Conservation (phyloP, 2,797 vertebrate genomes). For the Buphagus erythrorhynchus region DNA sequence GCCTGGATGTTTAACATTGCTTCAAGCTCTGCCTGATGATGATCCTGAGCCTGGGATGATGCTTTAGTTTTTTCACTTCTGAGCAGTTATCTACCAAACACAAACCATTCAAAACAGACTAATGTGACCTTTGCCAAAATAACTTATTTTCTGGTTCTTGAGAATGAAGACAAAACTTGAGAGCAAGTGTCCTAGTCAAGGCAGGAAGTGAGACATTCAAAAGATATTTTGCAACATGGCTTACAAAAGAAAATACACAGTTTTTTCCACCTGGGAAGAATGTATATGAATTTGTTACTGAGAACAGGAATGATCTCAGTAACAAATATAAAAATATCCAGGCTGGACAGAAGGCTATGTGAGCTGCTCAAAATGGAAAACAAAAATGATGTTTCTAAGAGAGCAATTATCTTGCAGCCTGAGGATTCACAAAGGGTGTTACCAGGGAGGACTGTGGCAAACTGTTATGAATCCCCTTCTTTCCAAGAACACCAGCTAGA, state of each 20-base stretch:
- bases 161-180: neutral
- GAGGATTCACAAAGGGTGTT: neutral
- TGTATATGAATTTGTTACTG: neutral
- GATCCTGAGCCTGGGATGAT: neutral
- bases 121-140: neutral
- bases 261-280: neutral
- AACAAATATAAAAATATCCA: neutral
- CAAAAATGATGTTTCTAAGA: neutral
- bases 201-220: neutral
- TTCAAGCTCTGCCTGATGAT: neutral
- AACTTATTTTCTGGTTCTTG: neutral
- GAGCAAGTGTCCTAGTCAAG: neutral
- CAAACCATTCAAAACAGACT: neutral
- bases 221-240: neutral
- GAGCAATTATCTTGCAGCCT: neutral
- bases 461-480: neutral
- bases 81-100: neutral
- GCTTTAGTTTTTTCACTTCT: neutral
- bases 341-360: neutral
- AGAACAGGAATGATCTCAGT: neutral
- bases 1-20: neutral
- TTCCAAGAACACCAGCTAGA: neutral
- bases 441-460: neutral
- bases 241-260: neutral
- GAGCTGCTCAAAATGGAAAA: neutral